Evolutionary conservation across 2,888 invertebrate species (phyloP), one percentile per base, ranked within the genome.

Genomic region (Perizoma affinitatum): DNA sequence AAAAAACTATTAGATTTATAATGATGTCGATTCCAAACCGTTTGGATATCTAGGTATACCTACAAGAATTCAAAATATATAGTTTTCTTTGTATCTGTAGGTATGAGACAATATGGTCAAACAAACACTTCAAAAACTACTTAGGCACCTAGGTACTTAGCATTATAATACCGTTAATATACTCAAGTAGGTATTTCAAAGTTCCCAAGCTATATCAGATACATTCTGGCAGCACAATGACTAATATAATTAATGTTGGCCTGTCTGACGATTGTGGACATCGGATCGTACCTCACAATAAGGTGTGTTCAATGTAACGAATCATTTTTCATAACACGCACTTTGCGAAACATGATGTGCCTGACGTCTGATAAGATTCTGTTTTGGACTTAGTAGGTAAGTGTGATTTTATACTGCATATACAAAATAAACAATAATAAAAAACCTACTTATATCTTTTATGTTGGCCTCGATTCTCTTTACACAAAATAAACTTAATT

Each of bases 201-300:
- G 64, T 66, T 63, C 60, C 51, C 60, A 75, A 86, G 86, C 74
- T 74, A 73, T 81, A 84, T 84, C 85, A 79, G 61, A 62, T 61
- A 48, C 36, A 57, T 47, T 34, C 41, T 47, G 82, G 75, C 76
- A 74, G 81, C 83, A 86, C 86, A 87, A 84, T 87, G 68, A 70
- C 57, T 70, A 86, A 88, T 86, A 88, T 88, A 90, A 91, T 91
- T 90, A 92, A 92, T 92, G 90, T 87, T 72, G 70, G 58, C 65
- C 82, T 82, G 91, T 90, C 90, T 79, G 67, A 78, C 73, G 83
- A 79, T 82, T 78, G 83, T 82, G 83, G 82, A 79, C 78, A 71
- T 75, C 73, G 80, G 68, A 68, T 65, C 54, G 61, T 86, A 86
- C 82, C 80, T 78, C 80, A 83, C 87, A 88, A 87, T 88, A 87